Conservation (phyloP, 2,888 invertebrate species). For the Eremobia ochroleuca region DNA sequence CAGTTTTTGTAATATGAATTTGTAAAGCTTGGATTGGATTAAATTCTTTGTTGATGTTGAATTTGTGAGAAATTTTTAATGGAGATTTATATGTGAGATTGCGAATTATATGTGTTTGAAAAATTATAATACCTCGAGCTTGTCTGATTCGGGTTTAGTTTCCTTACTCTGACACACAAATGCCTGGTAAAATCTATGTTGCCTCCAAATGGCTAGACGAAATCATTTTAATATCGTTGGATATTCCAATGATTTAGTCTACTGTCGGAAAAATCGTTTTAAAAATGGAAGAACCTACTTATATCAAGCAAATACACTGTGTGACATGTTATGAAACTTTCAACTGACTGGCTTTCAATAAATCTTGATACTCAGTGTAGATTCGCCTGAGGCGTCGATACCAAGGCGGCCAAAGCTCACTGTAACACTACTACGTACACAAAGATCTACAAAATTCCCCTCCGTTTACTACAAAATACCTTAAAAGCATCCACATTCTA, state of each 20-base stretch:
- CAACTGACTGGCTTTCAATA: conserved; percentile 23
- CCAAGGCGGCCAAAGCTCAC: conserved; percentile 17
- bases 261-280: neutral
- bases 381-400: conserved; percentile 24
- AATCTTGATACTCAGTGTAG: conserved; percentile 21
- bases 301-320: neutral
- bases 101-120: conserved; percentile 9
- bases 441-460: conserved; percentile 1
- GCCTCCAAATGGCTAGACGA: neutral
- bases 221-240: neutral
- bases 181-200: neutral
- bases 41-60: conserved; percentile 50
- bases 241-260: no score
- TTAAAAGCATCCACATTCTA: conserved; percentile 12
- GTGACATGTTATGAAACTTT: neutral
- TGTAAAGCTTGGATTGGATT: conserved; percentile 54
- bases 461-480: conserved; percentile 9
- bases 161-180: neutral
- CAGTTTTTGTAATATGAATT: conserved; percentile 62
- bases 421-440: neutral
- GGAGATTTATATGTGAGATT: no score
- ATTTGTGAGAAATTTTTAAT: conserved; percentile 13
- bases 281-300: neutral
- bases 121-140: conserved; percentile 12
- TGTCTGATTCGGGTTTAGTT: neutral